phyloP scores from a whole-genome alignment of 2,113 vertebrate genomes.

The Tichodroma muraria region DNA sequence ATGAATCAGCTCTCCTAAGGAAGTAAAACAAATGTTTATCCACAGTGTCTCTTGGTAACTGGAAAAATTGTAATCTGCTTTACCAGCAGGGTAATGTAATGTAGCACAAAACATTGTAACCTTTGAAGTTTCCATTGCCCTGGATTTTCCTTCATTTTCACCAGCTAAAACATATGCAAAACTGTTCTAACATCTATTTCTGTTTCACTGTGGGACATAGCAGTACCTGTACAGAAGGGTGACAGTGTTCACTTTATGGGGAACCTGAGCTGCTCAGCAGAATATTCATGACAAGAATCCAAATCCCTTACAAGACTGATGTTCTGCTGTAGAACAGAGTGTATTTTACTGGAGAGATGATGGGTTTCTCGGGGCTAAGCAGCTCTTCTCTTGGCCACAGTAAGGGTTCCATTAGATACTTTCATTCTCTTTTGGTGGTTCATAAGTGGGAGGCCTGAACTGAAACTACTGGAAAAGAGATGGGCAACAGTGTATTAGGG shows the following conservation, averaged over 20 bases:
- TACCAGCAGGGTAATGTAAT: background rate
- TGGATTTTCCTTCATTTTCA: background rate
- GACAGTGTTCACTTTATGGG: background rate
- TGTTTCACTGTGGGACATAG: background rate
- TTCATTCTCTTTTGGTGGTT: background rate
- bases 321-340: background rate
- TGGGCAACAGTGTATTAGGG: background rate
- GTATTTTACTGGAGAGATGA: background rate
- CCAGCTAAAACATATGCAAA: background rate
- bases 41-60: background rate
- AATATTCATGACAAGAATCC: background rate
- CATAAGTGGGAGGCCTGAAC: background rate
- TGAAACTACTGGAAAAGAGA: background rate
- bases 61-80: constrained; percentile 13
- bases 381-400: background rate
- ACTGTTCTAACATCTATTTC: background rate
- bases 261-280: background rate
- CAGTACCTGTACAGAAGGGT: background rate
- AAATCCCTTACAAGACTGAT: background rate
- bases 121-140: background rate
- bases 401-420: background rate
- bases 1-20: constrained; percentile 1
- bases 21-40: constrained; percentile 31
- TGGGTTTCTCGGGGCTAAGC: background rate
- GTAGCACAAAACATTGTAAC: background rate